These are phyloP conservation scores for Psilopsiagon aurifrons DNA, from an alignment of 2,113 vertebrate species.

Conservation along the genomic window DNA sequence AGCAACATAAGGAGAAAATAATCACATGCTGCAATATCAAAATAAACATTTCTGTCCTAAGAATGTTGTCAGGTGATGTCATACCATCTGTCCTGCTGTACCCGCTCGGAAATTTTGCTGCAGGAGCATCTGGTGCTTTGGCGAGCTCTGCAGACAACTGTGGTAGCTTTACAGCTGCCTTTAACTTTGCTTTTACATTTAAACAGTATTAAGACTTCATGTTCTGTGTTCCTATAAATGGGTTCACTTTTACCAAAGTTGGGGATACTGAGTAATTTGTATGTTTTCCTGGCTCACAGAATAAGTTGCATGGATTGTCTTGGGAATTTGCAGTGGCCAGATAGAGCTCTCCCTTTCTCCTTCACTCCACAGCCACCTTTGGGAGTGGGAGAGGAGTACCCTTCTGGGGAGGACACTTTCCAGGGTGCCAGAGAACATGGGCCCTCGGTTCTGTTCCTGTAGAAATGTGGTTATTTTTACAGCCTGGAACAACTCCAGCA, in stretches of 20 bases:
- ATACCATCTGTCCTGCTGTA: conserved; percentile 28
- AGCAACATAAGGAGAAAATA: conserved; percentile 67
- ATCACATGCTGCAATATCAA: conserved; percentile 37
- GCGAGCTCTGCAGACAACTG: conserved; percentile 24
- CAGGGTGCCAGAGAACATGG: neutral
- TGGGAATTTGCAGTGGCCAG: neutral
- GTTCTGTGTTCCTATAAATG: neutral
- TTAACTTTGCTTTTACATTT: conserved; percentile 14
- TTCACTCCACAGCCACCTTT: neutral
- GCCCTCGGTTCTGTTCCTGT: neutral
- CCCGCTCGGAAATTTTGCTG: conserved; percentile 31
- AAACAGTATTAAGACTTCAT: conserved; percentile 18
- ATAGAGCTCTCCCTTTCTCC: neutral
- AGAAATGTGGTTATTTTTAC: neutral
- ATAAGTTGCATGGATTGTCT: neutral
- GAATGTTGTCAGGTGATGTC: conserved; percentile 47
- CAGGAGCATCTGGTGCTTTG: conserved; percentile 53
- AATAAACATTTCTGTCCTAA: conserved; percentile 51
- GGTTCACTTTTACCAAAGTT: neutral
- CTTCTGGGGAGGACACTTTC: neutral
- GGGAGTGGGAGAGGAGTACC: neutral
- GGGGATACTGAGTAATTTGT: neutral
- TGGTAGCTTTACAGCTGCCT: conserved; percentile 56
- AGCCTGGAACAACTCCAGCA: neutral
- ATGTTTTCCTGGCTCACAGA: neutral